phyloP scores from a whole-genome alignment of 2,888 invertebrate genomes.

The Tyria jacobaeae region DNA sequence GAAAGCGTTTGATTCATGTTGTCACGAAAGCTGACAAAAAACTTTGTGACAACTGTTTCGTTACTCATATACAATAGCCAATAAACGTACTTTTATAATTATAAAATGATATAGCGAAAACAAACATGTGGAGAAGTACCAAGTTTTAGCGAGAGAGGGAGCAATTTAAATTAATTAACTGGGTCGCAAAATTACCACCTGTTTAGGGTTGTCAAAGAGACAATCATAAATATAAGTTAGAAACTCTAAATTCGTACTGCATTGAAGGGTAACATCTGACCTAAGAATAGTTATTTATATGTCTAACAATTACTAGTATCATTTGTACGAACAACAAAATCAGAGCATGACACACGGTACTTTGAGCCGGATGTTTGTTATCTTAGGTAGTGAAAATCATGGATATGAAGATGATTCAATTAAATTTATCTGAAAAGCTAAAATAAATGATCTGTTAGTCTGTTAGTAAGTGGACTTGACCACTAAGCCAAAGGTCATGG shows the following conservation, averaged over 20 bases:
- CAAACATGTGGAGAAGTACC: not conserved
- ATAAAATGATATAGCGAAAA: not conserved
- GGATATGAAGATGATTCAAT: too few species aligned
- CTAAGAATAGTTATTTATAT: not conserved
- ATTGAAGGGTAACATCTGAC: not conserved
- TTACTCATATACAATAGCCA: not conserved
- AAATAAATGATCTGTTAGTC: too few species aligned
- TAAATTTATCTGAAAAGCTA: too few species aligned
- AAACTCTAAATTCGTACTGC: too few species aligned
- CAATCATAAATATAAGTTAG: not conserved
- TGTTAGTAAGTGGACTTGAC: too few species aligned
- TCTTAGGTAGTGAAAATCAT: not conserved
- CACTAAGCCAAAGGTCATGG: too few species aligned
- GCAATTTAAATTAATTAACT: constrained; percentile 1
- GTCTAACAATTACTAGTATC: not conserved
- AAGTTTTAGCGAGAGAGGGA: not conserved
- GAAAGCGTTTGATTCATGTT: not conserved
- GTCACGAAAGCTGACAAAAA: not conserved
- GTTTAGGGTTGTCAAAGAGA: constrained; percentile 1
- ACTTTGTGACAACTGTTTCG: not conserved
- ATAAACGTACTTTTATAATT: not conserved
- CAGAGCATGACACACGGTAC: not conserved
- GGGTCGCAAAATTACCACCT: not conserved
- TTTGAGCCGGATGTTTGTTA: not conserved
- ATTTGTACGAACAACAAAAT: not conserved